These are phyloP conservation scores for Lysandra bellargus DNA, from an alignment of 2,888 invertebrate species.

Conservation along the genomic window DNA sequence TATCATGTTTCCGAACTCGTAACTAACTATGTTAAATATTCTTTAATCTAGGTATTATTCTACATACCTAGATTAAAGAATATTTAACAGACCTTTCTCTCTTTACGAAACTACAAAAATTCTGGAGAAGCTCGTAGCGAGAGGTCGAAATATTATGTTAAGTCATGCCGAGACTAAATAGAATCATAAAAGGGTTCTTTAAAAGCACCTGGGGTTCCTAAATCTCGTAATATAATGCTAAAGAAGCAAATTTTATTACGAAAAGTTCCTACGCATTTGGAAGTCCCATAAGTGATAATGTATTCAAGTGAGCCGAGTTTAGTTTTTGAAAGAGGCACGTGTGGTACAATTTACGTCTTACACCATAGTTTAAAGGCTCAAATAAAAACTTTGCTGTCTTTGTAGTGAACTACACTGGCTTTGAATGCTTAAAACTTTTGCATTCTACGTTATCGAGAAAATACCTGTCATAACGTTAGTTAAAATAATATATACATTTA, in stretches of 20 bases:
- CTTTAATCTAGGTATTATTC: no score
- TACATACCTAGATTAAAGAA: no score
- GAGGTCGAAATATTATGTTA: background rate
- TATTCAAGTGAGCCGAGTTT: background rate
- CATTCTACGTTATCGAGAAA: background rate
- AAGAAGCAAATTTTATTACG: background rate
- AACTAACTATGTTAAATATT: no score
- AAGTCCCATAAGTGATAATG: background rate
- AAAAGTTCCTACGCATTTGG: background rate
- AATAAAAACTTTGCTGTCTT: background rate
- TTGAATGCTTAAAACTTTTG: background rate
- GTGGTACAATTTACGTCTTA: background rate
- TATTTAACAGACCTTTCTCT: background rate
- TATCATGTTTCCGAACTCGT: no score
- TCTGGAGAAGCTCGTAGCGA: background rate
- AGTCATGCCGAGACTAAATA: background rate
- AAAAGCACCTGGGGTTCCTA: background rate
- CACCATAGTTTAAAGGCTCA: background rate
- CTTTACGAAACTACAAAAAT: background rate
- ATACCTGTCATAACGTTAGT: no score
- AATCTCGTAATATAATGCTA: background rate
- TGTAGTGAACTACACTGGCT: background rate
- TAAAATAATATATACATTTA: no score
- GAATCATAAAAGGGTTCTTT: background rate
- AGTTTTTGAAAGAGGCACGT: background rate